Conservation (phyloP, 2,113 vertebrate species). For the Coryphaenoides rupestris region DNA sequence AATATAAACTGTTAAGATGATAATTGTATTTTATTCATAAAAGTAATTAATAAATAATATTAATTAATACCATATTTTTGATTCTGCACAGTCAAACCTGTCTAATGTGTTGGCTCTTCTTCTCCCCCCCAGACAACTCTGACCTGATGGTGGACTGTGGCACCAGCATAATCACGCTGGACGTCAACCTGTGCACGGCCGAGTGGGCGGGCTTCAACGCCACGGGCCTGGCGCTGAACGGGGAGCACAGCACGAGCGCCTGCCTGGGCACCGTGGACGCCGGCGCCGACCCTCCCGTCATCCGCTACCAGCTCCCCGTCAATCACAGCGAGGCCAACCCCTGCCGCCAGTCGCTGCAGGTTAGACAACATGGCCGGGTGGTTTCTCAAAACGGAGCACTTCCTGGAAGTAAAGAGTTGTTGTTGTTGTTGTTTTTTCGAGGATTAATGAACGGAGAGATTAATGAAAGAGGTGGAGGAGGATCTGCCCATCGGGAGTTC, state of each 20-base stretch:
- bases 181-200: constrained; percentile 74
- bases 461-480: neutral
- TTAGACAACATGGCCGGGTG: constrained; percentile 35
- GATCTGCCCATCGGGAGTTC: neutral
- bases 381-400: neutral
- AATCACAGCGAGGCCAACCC: constrained; percentile 67
- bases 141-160: constrained; percentile 71
- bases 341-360: constrained; percentile 72
- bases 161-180: constrained; percentile 58
- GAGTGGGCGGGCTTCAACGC: constrained; percentile 70
- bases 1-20: too few species aligned
- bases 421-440: neutral
- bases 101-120: neutral
- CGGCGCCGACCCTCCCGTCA: constrained; percentile 60
- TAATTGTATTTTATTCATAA: too few species aligned
- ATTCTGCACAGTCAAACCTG: too few species aligned
- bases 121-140: constrained; percentile 53
- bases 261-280: constrained; percentile 64
- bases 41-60: too few species aligned
- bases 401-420: neutral
- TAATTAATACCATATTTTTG: too few species aligned
- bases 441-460: neutral
- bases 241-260: constrained; percentile 54
- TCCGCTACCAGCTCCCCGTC: constrained; percentile 67
- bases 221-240: constrained; percentile 64